Percentiles rank a stretch among this genome's conserved stretches.
Evolutionary conservation across 2,113 vertebrate genomes (phyloP).

Genomic region (Chelonoidis abingdonii): DNA sequence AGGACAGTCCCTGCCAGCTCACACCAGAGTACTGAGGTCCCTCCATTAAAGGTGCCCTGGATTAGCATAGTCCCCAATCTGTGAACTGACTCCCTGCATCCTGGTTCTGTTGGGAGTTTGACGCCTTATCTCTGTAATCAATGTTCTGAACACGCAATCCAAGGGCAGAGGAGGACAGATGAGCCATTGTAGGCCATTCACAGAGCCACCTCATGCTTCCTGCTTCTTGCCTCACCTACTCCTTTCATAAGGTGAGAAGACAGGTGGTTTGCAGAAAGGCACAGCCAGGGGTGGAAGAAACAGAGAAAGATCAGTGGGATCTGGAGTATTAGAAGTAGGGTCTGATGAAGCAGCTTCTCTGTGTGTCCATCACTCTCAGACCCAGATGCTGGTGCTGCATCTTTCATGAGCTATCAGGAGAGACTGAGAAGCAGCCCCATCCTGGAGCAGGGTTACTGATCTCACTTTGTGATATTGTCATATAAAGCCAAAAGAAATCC

Average conservation of each 20-base stretch:
- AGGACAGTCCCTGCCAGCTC: neutral
- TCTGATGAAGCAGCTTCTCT: neutral
- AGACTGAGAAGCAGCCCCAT: neutral
- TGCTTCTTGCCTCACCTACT: neutral
- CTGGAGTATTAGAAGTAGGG: neutral
- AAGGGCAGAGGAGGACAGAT: no score
- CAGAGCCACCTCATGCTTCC: fast-evolving
- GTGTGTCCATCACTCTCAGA: neutral
- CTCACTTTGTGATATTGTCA: neutral
- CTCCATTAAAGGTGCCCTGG: neutral
- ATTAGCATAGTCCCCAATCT: no score
- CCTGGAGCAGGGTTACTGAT: neutral
- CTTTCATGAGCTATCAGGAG: neutral
- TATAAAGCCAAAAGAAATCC: neutral
- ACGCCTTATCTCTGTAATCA: neutral
- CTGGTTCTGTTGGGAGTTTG: neutral
- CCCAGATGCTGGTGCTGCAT: neutral
- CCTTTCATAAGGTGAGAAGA: neutral
- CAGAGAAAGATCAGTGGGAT: neutral
- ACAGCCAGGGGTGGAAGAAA: neutral
- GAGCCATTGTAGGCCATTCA: neutral
- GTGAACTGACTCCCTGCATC: no score
- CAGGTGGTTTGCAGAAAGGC: neutral
- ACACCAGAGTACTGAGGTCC: neutral
- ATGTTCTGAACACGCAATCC: neutral